Conservation (phyloP, 2,797 vertebrate genomes). For the Hoplostethus atlanticus region DNA sequence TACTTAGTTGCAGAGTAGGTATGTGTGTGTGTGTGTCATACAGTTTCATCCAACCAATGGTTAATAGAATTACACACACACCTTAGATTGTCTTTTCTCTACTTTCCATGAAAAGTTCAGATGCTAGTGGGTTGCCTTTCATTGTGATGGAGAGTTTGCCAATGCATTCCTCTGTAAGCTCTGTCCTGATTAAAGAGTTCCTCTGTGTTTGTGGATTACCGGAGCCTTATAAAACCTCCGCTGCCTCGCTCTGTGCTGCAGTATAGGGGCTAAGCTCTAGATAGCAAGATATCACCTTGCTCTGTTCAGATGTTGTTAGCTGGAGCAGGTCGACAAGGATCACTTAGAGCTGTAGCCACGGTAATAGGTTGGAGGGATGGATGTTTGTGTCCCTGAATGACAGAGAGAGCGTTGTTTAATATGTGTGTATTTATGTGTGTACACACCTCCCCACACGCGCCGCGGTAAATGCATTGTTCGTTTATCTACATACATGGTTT, state of each 20-base stretch:
- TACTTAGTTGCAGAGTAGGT: slow-evolving; percentile 20
- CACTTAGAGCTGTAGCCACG: background rate
- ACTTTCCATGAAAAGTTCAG: slow-evolving; percentile 4
- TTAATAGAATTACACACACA: background rate
- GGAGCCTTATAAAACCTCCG: slow-evolving; percentile 55
- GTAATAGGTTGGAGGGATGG: background rate
- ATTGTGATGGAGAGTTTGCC: slow-evolving; percentile 9
- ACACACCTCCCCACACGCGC: background rate
- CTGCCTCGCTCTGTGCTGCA: slow-evolving; percentile 41
- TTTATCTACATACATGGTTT: slow-evolving; percentile 1
- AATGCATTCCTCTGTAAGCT: slow-evolving; percentile 66
- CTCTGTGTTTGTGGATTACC: slow-evolving; percentile 65
- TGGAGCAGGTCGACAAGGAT: slow-evolving; percentile 43
- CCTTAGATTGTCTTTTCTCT: background rate
- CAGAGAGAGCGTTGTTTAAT: slow-evolving; percentile 38
- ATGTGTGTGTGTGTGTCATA: slow-evolving; percentile 23
- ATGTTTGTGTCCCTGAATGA: slow-evolving; percentile 14
- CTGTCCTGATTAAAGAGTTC: slow-evolving; percentile 62
- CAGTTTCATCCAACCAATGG: background rate
- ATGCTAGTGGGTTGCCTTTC: background rate
- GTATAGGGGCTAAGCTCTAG: slow-evolving; percentile 42
- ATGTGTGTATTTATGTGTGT: slow-evolving; percentile 23
- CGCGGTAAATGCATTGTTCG: slow-evolving; percentile 15
- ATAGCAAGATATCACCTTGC: slow-evolving; percentile 55
- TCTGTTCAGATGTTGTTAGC: slow-evolving; percentile 60